phyloP scores from a whole-genome alignment of 1,140 invertebrate species.

The Pogonognathellus flavescens region DNA sequence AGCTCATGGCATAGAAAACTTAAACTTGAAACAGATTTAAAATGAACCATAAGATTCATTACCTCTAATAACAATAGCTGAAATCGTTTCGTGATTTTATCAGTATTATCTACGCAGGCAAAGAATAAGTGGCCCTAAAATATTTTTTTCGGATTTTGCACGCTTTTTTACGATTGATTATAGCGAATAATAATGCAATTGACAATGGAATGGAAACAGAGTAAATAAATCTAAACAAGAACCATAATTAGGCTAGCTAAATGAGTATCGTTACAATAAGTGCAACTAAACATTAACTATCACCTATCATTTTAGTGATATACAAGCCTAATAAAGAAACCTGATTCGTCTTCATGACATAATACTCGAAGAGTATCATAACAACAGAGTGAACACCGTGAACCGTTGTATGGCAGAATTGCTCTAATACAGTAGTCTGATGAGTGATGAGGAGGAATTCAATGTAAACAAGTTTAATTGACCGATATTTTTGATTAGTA shows the following conservation, averaged over 20 bases:
- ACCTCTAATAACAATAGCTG: too few relatives aligned
- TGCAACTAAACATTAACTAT: too few relatives aligned
- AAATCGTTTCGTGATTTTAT: neutral
- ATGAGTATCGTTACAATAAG: neutral
- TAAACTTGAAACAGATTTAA: too few relatives aligned
- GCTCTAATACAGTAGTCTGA: neutral
- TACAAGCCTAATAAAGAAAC: neutral
- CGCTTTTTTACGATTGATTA: neutral
- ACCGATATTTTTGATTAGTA: conserved; percentile 43
- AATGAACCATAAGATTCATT: too few relatives aligned
- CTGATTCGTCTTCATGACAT: neutral
- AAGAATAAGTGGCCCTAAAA: neutral
- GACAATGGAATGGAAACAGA: neutral
- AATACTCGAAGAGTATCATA: conserved; percentile 1
- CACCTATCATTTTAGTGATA: neutral
- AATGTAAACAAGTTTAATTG: conserved; percentile 49
- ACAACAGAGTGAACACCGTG: too few relatives aligned
- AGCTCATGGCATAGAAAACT: conserved; percentile 39
- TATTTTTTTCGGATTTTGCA: neutral
- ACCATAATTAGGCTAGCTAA: neutral
- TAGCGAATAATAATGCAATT: neutral
- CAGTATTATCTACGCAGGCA: neutral
- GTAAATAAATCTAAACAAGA: neutral
- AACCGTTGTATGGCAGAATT: conserved; percentile 30
- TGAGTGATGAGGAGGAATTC: conserved; percentile 9